Conservation (phyloP, 2,888 invertebrate species). For the Noctua pronuba region DNA sequence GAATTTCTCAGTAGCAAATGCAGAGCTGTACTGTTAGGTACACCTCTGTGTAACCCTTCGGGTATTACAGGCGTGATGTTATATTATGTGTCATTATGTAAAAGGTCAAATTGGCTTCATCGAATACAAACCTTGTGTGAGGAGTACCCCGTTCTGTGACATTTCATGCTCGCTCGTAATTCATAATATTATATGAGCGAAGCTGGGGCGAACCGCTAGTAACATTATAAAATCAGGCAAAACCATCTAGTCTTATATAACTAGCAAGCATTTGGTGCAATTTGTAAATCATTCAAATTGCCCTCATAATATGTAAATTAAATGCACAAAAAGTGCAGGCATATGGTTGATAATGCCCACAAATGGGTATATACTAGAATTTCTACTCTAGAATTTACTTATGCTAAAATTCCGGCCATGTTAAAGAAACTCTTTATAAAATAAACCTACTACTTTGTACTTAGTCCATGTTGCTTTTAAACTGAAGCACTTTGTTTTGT, state of each 20-base stretch:
- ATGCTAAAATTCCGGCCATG: background rate
- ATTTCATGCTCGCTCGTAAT: constrained; percentile 20
- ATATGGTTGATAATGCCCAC: constrained; percentile 24
- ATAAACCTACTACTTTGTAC: background rate
- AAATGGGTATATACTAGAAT: constrained; percentile 32
- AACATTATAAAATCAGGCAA: background rate
- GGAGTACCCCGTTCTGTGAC: background rate
- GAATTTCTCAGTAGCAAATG: too few relatives aligned
- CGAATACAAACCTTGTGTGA: background rate
- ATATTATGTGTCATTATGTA: background rate
- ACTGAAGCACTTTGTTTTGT: background rate
- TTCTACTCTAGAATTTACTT: constrained; percentile 32
- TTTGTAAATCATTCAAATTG: constrained; percentile 40
- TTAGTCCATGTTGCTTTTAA: background rate
- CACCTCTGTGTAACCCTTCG: too few relatives aligned
- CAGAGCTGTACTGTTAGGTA: too few relatives aligned
- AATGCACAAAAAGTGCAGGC: constrained; percentile 37
- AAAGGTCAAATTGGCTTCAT: background rate
- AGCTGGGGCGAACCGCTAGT: background rate
- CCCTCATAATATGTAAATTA: constrained; percentile 42
- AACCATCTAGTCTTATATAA: constrained; percentile 20
- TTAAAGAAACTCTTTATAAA: constrained; percentile 3
- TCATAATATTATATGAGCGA: background rate
- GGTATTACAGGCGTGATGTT: too few relatives aligned
- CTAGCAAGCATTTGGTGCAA: constrained; percentile 36